phyloP scores from a whole-genome alignment of 1,140 invertebrate genomes.

The Eueides isabella region DNA sequence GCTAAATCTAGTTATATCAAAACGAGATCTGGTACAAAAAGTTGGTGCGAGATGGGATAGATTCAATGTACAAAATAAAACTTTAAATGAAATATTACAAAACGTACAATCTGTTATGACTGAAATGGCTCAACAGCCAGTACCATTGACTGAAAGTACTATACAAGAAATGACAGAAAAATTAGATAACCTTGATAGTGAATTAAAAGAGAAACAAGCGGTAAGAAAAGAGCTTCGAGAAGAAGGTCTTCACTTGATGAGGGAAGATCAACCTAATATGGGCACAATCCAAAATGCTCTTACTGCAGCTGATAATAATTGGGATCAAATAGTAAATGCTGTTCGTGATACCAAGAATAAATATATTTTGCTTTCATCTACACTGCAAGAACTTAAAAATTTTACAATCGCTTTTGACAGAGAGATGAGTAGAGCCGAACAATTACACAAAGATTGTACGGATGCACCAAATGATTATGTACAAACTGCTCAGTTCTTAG shows the following conservation, averaged over 20 bases:
- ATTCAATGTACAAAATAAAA: slow-evolving; percentile 86
- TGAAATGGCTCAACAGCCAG: slow-evolving; percentile 82
- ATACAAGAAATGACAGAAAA: slow-evolving; percentile 83
- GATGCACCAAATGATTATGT: slow-evolving; percentile 86
- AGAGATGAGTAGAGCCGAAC: slow-evolving; percentile 86
- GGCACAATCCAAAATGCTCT: slow-evolving; percentile 90
- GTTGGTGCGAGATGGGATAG: slow-evolving; percentile 87
- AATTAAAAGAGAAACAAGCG: slow-evolving; percentile 76
- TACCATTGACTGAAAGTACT: slow-evolving; percentile 84
- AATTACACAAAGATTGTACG: slow-evolving; percentile 83
- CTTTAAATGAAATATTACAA: slow-evolving; percentile 85
- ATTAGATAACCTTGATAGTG: slow-evolving; percentile 75
- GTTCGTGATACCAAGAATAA: slow-evolving; percentile 89
- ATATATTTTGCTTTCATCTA: slow-evolving; percentile 87
- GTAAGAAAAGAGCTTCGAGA: slow-evolving; percentile 80
- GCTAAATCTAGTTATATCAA: slow-evolving; percentile 85
- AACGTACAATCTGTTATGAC: slow-evolving; percentile 82
- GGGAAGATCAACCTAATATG: slow-evolving; percentile 90
- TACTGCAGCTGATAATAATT: slow-evolving; percentile 88
- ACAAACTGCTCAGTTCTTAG: slow-evolving; percentile 84
- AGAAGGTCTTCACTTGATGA: slow-evolving; percentile 89
- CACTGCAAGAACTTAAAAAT: slow-evolving; percentile 90
- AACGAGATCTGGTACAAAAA: slow-evolving; percentile 86
- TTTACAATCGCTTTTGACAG: slow-evolving; percentile 86
- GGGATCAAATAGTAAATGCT: slow-evolving; percentile 89